Conservation (phyloP, 2,888 invertebrate species). For the Zygothrica quintamaculata region DNA sequence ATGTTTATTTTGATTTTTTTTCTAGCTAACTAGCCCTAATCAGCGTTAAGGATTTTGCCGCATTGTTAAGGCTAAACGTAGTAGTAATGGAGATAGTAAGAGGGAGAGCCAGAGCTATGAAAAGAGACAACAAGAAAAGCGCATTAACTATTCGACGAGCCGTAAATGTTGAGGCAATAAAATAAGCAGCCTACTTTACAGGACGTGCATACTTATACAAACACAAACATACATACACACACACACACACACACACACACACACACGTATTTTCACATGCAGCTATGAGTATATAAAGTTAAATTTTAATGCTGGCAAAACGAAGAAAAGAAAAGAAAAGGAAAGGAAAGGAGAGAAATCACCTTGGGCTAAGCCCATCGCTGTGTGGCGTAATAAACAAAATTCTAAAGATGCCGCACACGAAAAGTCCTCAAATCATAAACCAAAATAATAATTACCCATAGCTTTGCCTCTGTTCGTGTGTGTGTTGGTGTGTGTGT, state of each 20-base stretch:
- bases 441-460: slow-evolving; percentile 80
- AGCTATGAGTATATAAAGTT: slow-evolving; percentile 51
- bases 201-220: slow-evolving; percentile 4
- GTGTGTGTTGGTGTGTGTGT: too few relatives aligned
- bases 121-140: slow-evolving; percentile 58
- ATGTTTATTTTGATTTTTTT: slow-evolving; percentile 35
- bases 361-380: slow-evolving; percentile 61
- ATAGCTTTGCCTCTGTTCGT: slow-evolving; percentile 53
- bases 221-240: slow-evolving; percentile 15
- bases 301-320: slow-evolving; percentile 65
- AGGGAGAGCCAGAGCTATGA: neutral
- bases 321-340: neutral
- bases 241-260: slow-evolving; percentile 12
- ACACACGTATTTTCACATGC: slow-evolving; percentile 13
- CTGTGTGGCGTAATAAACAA: slow-evolving; percentile 67
- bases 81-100: neutral
- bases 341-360: too few relatives aligned
- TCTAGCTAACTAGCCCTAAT: slow-evolving; percentile 39
- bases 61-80: slow-evolving; percentile 5
- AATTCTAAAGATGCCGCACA: slow-evolving; percentile 68
- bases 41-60: slow-evolving; percentile 22
- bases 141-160: slow-evolving; percentile 71
- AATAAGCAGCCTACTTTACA: slow-evolving; percentile 66
- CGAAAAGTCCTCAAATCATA: slow-evolving; percentile 70
- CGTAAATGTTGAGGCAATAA: slow-evolving; percentile 64